phyloP scores from a whole-genome alignment of 2,888 invertebrate species.

The Pheosia gnoma region DNA sequence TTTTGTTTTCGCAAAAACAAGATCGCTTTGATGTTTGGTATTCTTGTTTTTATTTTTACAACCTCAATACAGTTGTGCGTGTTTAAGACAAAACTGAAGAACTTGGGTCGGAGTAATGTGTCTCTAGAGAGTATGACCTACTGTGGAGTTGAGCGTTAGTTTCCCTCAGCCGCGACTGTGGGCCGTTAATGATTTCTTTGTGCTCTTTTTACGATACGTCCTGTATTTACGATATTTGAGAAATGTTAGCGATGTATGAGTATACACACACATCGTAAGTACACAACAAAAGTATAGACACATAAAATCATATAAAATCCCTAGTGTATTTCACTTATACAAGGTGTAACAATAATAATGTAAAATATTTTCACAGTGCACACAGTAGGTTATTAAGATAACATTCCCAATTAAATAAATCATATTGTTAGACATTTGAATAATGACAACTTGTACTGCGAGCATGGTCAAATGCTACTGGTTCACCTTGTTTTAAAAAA shows the following conservation, averaged over 20 bases:
- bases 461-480: no score
- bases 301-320: no score
- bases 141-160: constrained; percentile 3
- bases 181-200: constrained; percentile 25
- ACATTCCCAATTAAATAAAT: no score
- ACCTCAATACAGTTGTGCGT: constrained; percentile 4
- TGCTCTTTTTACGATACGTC: constrained; percentile 18
- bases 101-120: constrained; percentile 1
- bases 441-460: no score
- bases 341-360: no score
- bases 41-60: constrained; percentile 6
- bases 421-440: no score
- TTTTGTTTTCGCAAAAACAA: not conserved
- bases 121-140: not conserved
- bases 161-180: constrained; percentile 2
- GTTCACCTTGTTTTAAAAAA: no score
- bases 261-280: no score
- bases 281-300: no score
- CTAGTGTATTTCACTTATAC: no score
- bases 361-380: no score
- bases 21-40: constrained; percentile 6
- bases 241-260: not conserved
- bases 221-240: not conserved
- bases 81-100: constrained; percentile 4
- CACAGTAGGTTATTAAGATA: no score